Base-by-base conservation (phyloP, 1,140 invertebrate genomes). In the Zaprionus inermis region DNA sequence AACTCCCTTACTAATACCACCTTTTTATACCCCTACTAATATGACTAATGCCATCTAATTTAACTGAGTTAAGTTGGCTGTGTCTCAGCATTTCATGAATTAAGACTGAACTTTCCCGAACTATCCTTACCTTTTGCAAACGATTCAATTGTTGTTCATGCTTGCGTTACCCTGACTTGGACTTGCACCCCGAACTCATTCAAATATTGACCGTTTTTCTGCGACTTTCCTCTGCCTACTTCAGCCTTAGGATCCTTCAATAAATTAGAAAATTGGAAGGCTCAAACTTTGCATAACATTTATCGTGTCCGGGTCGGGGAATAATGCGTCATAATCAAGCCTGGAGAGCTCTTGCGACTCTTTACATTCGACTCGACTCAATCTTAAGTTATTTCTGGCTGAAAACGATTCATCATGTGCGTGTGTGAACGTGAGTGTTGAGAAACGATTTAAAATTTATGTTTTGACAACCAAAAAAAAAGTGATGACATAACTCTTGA, bases 361-460 rank as follows among this genome's bases (percentile, higher is more conserved):
- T 44, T 44, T 16, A 44, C 38, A 22, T 10, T 22, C 49, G 24
- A 20, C 18, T 22, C 49, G 24, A 55, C 34, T 54, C 51, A 54
- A 64, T 54, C 61, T 64, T 55, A 54, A 41, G 59, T 63, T 63
- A 63, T 63, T 63, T 52, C 30, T 22, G 59, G 30, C 59, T 36
- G 30, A 30, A 24, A 51, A 36, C 55, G 38, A 64, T 64, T 64
- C 34, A 64, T 64, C 61, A 54, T 54, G 44, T 20, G 18, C 18
- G 18, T 14, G 22, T 51, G 22, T 24, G 49, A 22, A 18, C 12
- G 20, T 51, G 51, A 41, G 49, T 41, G 32, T 64, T 64, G 52
- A 22, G 36, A 52, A 46, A 64, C 36, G 61, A 54, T 63, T 63
- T 63, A 63, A 63, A 63, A 63, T 63, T 63, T 63, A 52, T 63